Base-by-base conservation (phyloP, 2,888 invertebrate genomes). In the Trachelus iudaicus region DNA sequence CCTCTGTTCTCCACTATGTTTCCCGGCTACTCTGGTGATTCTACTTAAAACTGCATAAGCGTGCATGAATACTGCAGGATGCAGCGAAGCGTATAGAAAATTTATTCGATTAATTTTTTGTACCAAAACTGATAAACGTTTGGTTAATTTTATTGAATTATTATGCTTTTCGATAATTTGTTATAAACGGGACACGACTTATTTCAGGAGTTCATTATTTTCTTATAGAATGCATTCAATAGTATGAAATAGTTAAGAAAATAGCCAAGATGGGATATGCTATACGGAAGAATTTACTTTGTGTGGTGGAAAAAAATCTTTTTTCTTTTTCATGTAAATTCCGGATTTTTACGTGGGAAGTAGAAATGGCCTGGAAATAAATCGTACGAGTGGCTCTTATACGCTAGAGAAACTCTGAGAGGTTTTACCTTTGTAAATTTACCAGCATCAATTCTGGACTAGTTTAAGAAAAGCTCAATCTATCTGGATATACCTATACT, bases 261-360 rank as follows among this genome's bases (percentile, higher is more conserved):
- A 56, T 56, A 23, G 40, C 23, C 40, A 56, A 0, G 40, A 23
- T 23, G 40, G 40, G 23, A 73, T 37, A 76, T n/a, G 76, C 76
- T 76, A 78, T 78, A 79, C 78, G 81, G 76, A 81, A 78, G 79
- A 76, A 74, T 79, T 79, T 77, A 79, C 78, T 81, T 56, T 23
- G 40, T 23, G 40, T 56, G 40, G 40, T 23, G 9, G 40, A 23
- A 56, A 56, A 40, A 56, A 56, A 56, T 56, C 40, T 56, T 56
- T 56, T 56, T 56, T 23, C 40, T 56, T 56, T 56, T 56, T 56
- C 40, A 56, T 56, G 40, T 56, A 56, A 56, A 56, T 56, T 56
- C 23, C 40, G 40, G 6, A 56, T 56, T 23, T 56, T 56, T 56
- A 23, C 40, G 40, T 23, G 40, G 40, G 23, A 56, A 56, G 40